A percentile compares a stretch with the other conserved stretches of the same genome.
These are phyloP conservation scores for Tokudaia tokunoshimensis DNA, from an alignment of 2,797 vertebrate genomes.

Conservation along the genomic window DNA sequence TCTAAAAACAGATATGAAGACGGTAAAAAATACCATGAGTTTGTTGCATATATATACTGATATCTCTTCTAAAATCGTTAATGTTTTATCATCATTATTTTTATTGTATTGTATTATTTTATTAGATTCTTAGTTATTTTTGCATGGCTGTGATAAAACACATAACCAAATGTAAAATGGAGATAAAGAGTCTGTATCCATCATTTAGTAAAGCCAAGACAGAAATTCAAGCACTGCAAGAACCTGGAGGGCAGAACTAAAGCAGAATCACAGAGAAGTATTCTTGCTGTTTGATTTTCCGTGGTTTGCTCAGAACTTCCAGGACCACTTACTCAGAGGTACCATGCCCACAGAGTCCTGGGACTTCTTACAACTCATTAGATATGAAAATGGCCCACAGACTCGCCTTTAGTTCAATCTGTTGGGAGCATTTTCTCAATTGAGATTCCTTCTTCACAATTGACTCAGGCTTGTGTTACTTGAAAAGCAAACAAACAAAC, in stretches of 20 bases:
- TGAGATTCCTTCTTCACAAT: neutral
- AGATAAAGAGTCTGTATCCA: neutral
- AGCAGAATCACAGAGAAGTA: neutral
- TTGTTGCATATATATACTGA: neutral
- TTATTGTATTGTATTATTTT: neutral
- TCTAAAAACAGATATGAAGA: neutral
- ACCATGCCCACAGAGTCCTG: fast-evolving
- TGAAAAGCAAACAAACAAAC: neutral
- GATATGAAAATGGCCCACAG: neutral
- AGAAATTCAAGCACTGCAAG: neutral
- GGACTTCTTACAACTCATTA: neutral
- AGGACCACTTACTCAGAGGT: neutral
- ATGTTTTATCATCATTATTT: neutral
- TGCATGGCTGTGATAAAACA: neutral
- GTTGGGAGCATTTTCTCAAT: neutral
- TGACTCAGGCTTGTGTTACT: neutral
- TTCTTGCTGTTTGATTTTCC: neutral
- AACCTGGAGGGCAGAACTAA: neutral
- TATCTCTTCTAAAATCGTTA: neutral
- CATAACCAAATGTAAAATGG: neutral
- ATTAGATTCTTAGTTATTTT: neutral
- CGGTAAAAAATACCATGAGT: neutral
- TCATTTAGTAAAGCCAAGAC: neutral
- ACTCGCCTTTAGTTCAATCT: neutral
- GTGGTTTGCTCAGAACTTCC: neutral